Conservation (phyloP, 2,797 vertebrate species). For the Pangasius krempfi region DNA sequence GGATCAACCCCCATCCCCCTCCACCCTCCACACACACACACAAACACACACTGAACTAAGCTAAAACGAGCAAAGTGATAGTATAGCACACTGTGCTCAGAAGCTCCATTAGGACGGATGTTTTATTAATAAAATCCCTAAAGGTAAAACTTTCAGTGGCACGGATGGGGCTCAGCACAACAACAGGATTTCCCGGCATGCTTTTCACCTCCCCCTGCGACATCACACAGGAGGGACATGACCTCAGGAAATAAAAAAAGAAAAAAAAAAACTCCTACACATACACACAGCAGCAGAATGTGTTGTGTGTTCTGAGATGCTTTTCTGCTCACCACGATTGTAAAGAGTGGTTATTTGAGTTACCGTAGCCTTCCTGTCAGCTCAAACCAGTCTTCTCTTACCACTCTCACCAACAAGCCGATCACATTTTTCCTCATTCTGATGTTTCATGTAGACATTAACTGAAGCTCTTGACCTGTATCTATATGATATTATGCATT, state of each 20-base stretch:
- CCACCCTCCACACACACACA: background rate
- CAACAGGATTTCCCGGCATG: constrained; percentile 26
- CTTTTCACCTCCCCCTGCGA: constrained; percentile 10
- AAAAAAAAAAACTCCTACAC: too few species aligned
- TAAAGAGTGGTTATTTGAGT: background rate
- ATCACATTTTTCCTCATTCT: background rate
- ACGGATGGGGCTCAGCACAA: constrained; percentile 2
- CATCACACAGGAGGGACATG: background rate
- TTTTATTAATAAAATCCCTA: constrained; percentile 55
- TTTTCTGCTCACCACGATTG: background rate
- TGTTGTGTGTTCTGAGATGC: background rate
- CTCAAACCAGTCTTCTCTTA: background rate
- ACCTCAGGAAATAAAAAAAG: too few species aligned
- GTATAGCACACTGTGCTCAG: constrained; percentile 44
- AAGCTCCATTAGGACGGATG: constrained; percentile 58
- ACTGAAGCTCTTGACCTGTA: background rate
- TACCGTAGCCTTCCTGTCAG: background rate
- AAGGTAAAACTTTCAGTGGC: constrained; percentile 31
- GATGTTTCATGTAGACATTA: background rate
- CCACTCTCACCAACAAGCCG: background rate
- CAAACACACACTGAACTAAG: background rate
- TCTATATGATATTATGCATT: background rate
- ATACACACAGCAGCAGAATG: background rate
- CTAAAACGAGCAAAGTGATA: constrained; percentile 45
- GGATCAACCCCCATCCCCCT: background rate